A percentile compares a stretch with the other conserved stretches of the same genome.
Conservation (phyloP, 2,797 vertebrate species). For the Poecilia wingei region DNA sequence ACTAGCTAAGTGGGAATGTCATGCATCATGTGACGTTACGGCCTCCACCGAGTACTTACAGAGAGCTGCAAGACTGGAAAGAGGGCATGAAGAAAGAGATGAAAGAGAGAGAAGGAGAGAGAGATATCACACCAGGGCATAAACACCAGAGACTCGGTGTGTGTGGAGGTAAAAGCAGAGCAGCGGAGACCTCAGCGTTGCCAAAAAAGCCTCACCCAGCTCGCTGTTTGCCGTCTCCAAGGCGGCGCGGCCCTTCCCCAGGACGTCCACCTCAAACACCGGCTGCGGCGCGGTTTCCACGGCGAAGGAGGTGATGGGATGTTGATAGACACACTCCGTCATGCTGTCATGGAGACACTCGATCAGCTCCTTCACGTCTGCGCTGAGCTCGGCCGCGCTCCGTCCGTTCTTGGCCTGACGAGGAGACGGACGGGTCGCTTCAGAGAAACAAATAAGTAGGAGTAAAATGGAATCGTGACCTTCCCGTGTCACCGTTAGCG, state of each 20-base stretch:
- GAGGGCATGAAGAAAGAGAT: slow-evolving; percentile 6
- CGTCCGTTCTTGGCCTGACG: slow-evolving; percentile 47
- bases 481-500: no score
- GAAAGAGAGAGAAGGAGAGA: slow-evolving; percentile 11
- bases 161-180: not conserved
- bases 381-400: slow-evolving; percentile 26
- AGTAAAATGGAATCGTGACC: not conserved
- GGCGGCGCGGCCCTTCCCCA: slow-evolving; percentile 81
- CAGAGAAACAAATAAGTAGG: not conserved
- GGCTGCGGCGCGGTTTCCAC: slow-evolving; percentile 75
- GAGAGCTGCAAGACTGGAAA: slow-evolving; percentile 34
- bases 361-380: slow-evolving; percentile 71
- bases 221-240: slow-evolving; percentile 85
- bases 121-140: slow-evolving; percentile 1
- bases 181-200: not conserved
- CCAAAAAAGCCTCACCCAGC: slow-evolving; percentile 78
- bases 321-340: slow-evolving; percentile 87
- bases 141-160: not conserved
- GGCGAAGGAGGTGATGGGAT: slow-evolving; percentile 84
- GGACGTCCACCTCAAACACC: slow-evolving; percentile 83
- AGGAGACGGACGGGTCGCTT: slow-evolving; percentile 5
- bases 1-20: slow-evolving; percentile 60
- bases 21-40: slow-evolving; percentile 67
- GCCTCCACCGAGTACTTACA: slow-evolving; percentile 50
- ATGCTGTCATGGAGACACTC: slow-evolving; percentile 85